Conservation (phyloP, 2,888 invertebrate species). For the Chaetogeoica ovagalla region DNA sequence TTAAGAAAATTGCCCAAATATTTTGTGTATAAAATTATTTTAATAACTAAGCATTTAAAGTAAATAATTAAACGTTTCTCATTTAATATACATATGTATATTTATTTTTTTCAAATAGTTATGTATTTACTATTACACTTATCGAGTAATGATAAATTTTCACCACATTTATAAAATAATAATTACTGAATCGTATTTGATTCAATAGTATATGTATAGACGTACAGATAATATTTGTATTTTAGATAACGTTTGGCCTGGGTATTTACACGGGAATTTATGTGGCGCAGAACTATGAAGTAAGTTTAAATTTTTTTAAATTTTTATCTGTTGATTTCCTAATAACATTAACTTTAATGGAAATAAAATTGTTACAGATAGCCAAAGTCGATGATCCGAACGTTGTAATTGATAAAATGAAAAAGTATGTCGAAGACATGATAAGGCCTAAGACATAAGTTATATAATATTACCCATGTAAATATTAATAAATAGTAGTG, state of each 20-base stretch:
- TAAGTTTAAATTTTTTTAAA: constrained; percentile 59
- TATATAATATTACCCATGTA: neutral
- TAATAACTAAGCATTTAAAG: too few relatives aligned
- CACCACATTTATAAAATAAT: too few relatives aligned
- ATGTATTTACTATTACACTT: too few relatives aligned
- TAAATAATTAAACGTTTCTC: too few relatives aligned
- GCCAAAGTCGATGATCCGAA: constrained; percentile 83
- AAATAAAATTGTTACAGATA: constrained; percentile 65
- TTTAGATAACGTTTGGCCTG: constrained; percentile 70
- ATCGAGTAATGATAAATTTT: too few relatives aligned
- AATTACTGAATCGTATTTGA: too few relatives aligned
- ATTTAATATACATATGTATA: too few relatives aligned
- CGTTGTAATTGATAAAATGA: constrained; percentile 71
- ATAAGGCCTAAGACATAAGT: constrained; percentile 56
- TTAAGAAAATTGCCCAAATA: too few relatives aligned
- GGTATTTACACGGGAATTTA: constrained; percentile 77
- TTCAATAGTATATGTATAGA: too few relatives aligned
- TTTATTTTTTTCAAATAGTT: too few relatives aligned
- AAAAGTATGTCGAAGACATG: constrained; percentile 70
- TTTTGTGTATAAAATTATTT: too few relatives aligned
- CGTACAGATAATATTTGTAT: constrained; percentile 57
- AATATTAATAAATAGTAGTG: neutral
- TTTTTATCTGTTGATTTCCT: neutral
- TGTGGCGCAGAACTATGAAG: constrained; percentile 76
- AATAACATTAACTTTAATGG: neutral